phyloP scores from a whole-genome alignment of 2,797 vertebrate genomes.

The Lithobates pipiens region DNA sequence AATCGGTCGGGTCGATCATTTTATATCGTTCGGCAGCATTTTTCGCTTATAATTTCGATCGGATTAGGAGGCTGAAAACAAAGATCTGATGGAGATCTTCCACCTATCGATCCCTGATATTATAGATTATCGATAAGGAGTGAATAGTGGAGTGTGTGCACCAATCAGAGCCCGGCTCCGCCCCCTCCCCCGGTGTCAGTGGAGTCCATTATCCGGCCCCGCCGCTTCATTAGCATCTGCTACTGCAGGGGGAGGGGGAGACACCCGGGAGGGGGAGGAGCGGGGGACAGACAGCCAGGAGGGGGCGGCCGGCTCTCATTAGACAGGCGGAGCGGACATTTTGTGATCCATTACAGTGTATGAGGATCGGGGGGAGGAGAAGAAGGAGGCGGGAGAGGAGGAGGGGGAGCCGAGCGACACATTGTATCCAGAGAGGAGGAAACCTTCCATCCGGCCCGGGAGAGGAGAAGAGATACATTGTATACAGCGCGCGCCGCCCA shows the following conservation, averaged over 20 bases:
- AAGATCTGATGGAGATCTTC: no score
- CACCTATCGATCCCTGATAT: no score
- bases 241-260: conserved; percentile 38
- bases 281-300: not conserved
- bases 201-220: conserved; percentile 74
- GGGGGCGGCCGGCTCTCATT: conserved; percentile 42
- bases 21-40: no score
- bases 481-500: no score
- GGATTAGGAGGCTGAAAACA: no score
- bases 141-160: no score
- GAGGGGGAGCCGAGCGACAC: conserved; percentile 15
- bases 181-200: conserved; percentile 68
- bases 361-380: conserved; percentile 8
- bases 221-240: conserved; percentile 54
- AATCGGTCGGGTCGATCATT: no score
- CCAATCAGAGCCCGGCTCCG: no score
- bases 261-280: conserved; percentile 13
- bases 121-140: not conserved
- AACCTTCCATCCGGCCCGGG: no score
- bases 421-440: not conserved
- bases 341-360: conserved; percentile 58
- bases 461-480: not conserved
- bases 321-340: conserved; percentile 43
- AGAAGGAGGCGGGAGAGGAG: not conserved
- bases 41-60: no score